Base-by-base conservation (phyloP, 2,113 vertebrate species). In the Alligator sinensis region DNA sequence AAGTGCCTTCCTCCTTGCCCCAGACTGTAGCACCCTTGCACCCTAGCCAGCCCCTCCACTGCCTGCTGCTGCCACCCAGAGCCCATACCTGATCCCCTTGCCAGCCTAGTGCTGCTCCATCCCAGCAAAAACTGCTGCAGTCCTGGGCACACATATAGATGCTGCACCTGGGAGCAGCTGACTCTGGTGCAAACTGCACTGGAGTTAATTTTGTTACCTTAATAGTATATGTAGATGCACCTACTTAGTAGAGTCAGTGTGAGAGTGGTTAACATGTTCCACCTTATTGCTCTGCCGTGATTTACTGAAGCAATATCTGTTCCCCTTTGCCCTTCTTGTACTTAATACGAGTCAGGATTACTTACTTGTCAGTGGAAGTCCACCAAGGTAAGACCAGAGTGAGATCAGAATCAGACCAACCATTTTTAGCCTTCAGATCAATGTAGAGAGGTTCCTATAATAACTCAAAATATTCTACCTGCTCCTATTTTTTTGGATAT, bases 391-490 rank as follows among this genome's bases (percentile, higher is more conserved):
- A 82, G 93, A 79, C 8, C 47, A 89, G 80, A 83, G 15, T 17
- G 11, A 84, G 9, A 14, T 22, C 87, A 92, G 77, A 87, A 64
- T 9, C 58, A 90, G 74, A 76, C 5, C 63, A 88, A 68, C 10
- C 59, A 81, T 74, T 94, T 89, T 57, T 83, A 90, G 82, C 59
- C 2, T 55, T 28, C 34, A 77, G 1, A 2, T 63, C 88, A 88
- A 86, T 93, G 95, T 88, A 91, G 84, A 94, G 87, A 79, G 14
- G 24, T 77, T 90, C n/a, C 21, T 54, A n/a, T 86, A 61, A 38
- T 38, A 11, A 85, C 81, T 94, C 77, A 89, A 93, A 94, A 90
- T 91, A 93, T 84, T 87, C 88, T 90, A 58, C 14, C 63, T 92
- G 80, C 77, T 21, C 17, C n/a, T 70, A 30, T 11, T 72, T 94